Conservation (phyloP, 2,797 vertebrate species). For the Calcarius lapponicus region DNA sequence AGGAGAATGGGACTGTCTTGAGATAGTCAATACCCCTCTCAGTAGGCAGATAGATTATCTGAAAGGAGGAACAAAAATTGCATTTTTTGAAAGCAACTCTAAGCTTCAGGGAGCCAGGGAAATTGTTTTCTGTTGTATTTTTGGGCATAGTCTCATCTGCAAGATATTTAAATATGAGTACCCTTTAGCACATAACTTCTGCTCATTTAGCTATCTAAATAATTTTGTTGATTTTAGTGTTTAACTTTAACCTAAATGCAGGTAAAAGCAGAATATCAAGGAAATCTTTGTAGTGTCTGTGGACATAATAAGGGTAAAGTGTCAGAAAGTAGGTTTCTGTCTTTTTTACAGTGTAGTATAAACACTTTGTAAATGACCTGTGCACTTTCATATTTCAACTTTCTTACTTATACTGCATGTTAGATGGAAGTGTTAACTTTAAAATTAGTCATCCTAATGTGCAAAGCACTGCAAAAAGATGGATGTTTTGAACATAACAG, state of each 20-base stretch:
- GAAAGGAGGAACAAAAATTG: background rate
- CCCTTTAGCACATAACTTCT: background rate
- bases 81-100: background rate
- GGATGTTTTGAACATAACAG: constrained; percentile 55
- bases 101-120: background rate
- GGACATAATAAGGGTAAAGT: background rate
- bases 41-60: background rate
- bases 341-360: background rate
- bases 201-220: background rate
- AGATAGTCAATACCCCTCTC: background rate
- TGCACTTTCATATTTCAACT: constrained; percentile 6
- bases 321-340: background rate
- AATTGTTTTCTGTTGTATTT: background rate
- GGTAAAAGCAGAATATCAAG: background rate
- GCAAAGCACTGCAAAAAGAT: constrained; percentile 42
- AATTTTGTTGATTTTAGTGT: background rate
- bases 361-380: background rate
- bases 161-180: background rate
- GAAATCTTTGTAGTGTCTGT: background rate
- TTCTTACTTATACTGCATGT: constrained; percentile 9
- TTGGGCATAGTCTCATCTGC: background rate
- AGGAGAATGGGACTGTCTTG: background rate
- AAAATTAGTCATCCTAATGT: constrained; percentile 49
- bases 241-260: background rate
- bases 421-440: constrained; percentile 32